Base-by-base conservation (phyloP, 2,888 invertebrate species). In the Morpho achilles region DNA sequence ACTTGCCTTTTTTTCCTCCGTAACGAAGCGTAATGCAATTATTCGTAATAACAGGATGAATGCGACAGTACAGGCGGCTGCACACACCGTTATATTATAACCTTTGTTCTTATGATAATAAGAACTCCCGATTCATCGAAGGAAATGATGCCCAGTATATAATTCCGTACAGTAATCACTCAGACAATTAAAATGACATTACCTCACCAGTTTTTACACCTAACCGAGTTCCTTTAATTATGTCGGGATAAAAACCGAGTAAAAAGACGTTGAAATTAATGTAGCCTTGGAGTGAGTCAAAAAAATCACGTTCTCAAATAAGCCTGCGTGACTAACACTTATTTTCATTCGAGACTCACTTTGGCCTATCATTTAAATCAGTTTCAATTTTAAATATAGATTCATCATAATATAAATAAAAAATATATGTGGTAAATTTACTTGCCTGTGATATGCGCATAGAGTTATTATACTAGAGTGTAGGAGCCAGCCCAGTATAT, bases 1-100 rank as follows among this genome's bases (percentile, higher is more conserved):
- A 79, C 83, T 85, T 82, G 80, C 80, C 72, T 65, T 84, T 86
- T 85, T 87, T 87, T 82, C 80, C 77, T 73, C 80, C 75, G 87
- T 90, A 87, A 89, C 89, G 86, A 89, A 89, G 80, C 86, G 84
- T 90, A 89, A 89, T 90, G 85, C 87, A 89, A 90, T 90, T 90
- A 90, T 82, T 73, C 77, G 84, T 89, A 90, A 89, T 89, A 83
- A 86, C 88, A 89, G 89, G 88, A 90, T 87, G 89, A 83, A 79
- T 79, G 82, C 79, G 86, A 87, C 87, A 85, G 77, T 77, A 76
- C 74, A 43, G 56, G 10, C 63, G 46, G 50, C 56, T 47, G 43
- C 53, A 50, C 49, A 49, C 54, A 56, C 39, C 48, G 10, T 48
- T 45, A 45, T 51, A 52, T 57, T 56, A 9, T 52, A 40, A 53